These are phyloP conservation scores for Coregonus sp. DNA, from an alignment of 2,797 vertebrate genomes.

Conservation along the genomic window DNA sequence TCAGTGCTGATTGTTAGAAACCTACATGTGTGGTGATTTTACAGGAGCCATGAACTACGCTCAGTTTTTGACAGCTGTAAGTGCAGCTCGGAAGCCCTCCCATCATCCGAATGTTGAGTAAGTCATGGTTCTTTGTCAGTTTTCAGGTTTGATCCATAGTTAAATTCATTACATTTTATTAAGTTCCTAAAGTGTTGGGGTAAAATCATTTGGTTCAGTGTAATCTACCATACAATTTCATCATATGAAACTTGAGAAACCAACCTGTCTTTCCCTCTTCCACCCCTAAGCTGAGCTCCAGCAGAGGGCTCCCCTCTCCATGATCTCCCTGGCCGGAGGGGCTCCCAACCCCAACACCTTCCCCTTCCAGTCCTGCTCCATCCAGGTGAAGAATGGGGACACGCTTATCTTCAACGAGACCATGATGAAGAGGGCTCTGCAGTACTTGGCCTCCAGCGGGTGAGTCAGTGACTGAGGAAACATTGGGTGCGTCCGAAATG, in stretches of 20 bases:
- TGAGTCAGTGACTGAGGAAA: slow-evolving; percentile 54
- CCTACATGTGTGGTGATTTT: slow-evolving; percentile 79
- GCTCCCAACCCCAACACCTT: slow-evolving; percentile 80
- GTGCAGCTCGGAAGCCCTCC: slow-evolving; percentile 84
- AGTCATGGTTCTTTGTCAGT: slow-evolving; percentile 70
- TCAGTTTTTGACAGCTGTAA: slow-evolving; percentile 85
- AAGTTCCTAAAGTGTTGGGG: slow-evolving; percentile 56
- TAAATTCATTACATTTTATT: slow-evolving; percentile 57
- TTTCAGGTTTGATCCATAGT: slow-evolving; percentile 63
- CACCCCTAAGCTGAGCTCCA: slow-evolving; percentile 81
- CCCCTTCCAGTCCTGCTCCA: slow-evolving; percentile 83
- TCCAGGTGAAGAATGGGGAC: slow-evolving; percentile 76
- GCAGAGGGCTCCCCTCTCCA: slow-evolving; percentile 78
- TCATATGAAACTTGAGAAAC: neutral
- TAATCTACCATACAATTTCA: neutral
- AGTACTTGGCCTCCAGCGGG: slow-evolving; percentile 89
- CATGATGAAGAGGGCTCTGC: slow-evolving; percentile 87
- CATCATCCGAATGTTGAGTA: slow-evolving; percentile 84
- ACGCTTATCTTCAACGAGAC: slow-evolving; percentile 76
- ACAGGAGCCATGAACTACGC: slow-evolving; percentile 87
- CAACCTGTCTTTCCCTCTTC: neutral
- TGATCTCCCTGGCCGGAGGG: slow-evolving; percentile 90
- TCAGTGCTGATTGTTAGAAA: neutral
- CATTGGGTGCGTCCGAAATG: neutral
- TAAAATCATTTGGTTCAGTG: neutral